Percentiles rank a stretch among this genome's conserved stretches.
These are phyloP conservation scores for Festucalex cinctus DNA, from an alignment of 2,113 vertebrate species.

Conservation along the genomic window DNA sequence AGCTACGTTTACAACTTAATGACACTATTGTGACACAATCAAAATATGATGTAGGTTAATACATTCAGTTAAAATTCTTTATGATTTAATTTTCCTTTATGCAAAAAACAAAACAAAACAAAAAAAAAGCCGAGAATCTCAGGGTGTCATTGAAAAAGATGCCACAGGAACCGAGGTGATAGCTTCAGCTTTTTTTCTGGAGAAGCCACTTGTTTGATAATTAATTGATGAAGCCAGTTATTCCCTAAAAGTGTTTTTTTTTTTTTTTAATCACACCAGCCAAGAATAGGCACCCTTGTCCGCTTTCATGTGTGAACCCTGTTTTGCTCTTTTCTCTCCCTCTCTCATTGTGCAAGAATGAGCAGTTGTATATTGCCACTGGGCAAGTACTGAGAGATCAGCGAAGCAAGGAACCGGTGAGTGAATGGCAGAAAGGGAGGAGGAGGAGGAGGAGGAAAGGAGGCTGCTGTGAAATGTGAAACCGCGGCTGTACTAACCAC, in stretches of 20 bases:
- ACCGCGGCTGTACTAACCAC: constrained; percentile 64
- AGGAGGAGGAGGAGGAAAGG: constrained; percentile 47
- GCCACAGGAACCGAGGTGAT: constrained; percentile 59
- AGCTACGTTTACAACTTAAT: constrained; percentile 38
- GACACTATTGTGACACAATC: constrained; percentile 34
- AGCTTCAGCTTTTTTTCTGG: constrained; percentile 51
- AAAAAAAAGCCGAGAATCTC: constrained; percentile 31
- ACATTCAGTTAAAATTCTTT: constrained; percentile 39
- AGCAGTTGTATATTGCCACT: constrained; percentile 89
- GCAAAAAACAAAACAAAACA: constrained; percentile 3
- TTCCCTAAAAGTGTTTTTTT: constrained; percentile 50
- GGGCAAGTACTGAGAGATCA: constrained; percentile 86
- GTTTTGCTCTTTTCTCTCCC: constrained; percentile 72
- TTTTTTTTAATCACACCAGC: constrained; percentile 56
- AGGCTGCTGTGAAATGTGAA: constrained; percentile 62
- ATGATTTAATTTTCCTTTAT: constrained; percentile 36
- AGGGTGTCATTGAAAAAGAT: constrained; percentile 38
- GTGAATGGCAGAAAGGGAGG: constrained; percentile 64
- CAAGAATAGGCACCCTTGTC: constrained; percentile 62
- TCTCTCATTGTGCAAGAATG: constrained; percentile 81
- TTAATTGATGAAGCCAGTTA: constrained; percentile 69
- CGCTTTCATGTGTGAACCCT: constrained; percentile 68
- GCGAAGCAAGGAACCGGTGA: constrained; percentile 82
- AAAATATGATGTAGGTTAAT: constrained; percentile 37
- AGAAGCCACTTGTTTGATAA: constrained; percentile 62